Evolutionary conservation across 2,888 invertebrate genomes (phyloP), one percentile per base, ranked within the genome.

Genomic region (Proisotoma minuta): DNA sequence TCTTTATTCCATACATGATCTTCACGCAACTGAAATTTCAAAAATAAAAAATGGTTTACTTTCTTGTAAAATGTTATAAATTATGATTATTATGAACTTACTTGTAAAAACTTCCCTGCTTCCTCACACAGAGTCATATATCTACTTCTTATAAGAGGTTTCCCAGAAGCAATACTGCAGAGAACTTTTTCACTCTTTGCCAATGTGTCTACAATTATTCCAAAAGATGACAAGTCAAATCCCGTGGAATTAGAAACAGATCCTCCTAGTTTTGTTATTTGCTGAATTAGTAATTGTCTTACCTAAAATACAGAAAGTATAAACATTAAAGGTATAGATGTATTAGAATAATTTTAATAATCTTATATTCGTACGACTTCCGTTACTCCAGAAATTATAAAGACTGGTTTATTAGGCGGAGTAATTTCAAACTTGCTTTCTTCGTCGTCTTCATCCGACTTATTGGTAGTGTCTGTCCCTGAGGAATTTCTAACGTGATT

Each of bases 161-260:
- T 70, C 20, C 96, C 95, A 0, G 89, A 83, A 0, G 95, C 93
- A 64, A 96, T 85, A 62, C 88, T 87, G 0, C 88, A 87, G 26
- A 96, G 80, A 79, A 89, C 84, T 80, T 94, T 94, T 80, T 95
- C 95, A 76, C 90, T 93, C 62, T 92, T 84, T 8, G 83, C 82
- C 0, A 87, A 85, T 4, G 73, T 74, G 49, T 85, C 81, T 71
- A 89, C 88, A 28, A 95, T 79, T 23, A 94, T 78, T 76, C 94
- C 94, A 0, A 90, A 89, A 54, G 85, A 83, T 0, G 78, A 77
- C 0, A 81, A 78, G 75, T 91, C 87, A 75, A 83, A 87, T 70
- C 75, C 73, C 8, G 77, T 66, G 0, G 82, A 79, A 8, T 83
- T 82, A 10, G 84, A 81, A 10, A 88, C 82, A 18, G 78, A 79